A percentile compares a stretch with the other conserved stretches of the same genome.
These are phyloP conservation scores for Chaetoderma sp. DNA, from an alignment of 2,888 invertebrate genomes.

Conservation along the genomic window DNA sequence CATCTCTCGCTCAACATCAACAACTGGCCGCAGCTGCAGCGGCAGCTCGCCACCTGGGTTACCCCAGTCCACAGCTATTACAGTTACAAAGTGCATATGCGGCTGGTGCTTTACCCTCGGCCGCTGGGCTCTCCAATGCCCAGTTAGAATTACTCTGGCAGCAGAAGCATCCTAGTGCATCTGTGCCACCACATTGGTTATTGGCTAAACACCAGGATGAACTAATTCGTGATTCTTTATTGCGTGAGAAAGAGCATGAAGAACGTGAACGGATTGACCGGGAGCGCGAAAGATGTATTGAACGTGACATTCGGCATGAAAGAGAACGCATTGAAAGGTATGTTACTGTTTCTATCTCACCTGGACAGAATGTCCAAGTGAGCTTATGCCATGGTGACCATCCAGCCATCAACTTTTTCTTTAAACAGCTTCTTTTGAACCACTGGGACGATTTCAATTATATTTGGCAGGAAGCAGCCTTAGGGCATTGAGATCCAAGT, in stretches of 20 bases:
- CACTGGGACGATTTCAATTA: too few species aligned
- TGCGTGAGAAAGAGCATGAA: conserved; percentile 52
- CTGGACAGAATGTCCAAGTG: too few species aligned
- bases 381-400: too few species aligned
- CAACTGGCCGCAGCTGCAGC: conserved; percentile 48
- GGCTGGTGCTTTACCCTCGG: conserved; percentile 25
- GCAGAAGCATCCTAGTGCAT: conserved; percentile 62
- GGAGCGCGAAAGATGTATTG: too few species aligned
- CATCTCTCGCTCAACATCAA: conserved; percentile 39
- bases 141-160: conserved; percentile 66
- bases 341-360: conserved; percentile 21
- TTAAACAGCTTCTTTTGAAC: too few species aligned
- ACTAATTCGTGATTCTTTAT: conserved; percentile 46
- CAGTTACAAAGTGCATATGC: conserved; percentile 34
- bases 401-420: too few species aligned
- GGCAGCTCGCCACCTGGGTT: conserved; percentile 29
- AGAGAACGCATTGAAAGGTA: conserved; percentile 54
- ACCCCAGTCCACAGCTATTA: conserved; percentile 31
- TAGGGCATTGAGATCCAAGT: too few species aligned
- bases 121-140: conserved; percentile 43
- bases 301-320: too few species aligned
- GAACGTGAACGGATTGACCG: conserved; percentile 71
- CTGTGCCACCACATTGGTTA: conserved; percentile 61
- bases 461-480: too few species aligned
- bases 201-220: conserved; percentile 62